Evolutionary conservation across 2,888 invertebrate genomes (phyloP), one percentile per base, ranked within the genome.

Genomic region (Chouioia cunea): DNA sequence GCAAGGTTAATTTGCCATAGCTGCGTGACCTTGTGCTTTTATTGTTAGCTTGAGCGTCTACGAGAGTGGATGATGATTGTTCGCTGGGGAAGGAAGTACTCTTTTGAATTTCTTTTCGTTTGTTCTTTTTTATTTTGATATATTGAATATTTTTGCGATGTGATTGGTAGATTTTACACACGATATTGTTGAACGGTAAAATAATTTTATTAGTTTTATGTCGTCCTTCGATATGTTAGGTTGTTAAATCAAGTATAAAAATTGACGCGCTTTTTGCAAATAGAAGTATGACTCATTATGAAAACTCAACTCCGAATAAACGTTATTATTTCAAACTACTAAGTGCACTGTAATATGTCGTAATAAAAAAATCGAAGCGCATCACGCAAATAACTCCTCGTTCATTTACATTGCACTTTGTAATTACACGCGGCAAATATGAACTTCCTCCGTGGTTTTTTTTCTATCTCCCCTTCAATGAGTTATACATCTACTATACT

Each of bases 21-120:
- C 63, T 63, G 18, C 52, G 60, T 63, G 63, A 69, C 57, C 69
- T 69, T 69, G 69, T 63, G 57, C 50, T 63, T 69, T 63, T 69
- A 69, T 69, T 63, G 50, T 67, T 60, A 8, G 52, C 18, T 14
- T 20, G 36, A 12, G 14, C 8, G 20, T 20, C 52, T 23, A 23
- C 58, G 20, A 20, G 56, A 18, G 23, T n/a, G 43, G 27, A 57
- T 27, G 43, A 65, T 50, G 53, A 52, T 56, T 16, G 44, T 20
- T 52, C 14, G 44, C 50, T 12, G 36, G 12, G 36, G 36, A 36
- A 36, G 36, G 36, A 36, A 36, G 36, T 36, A 6, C 36, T 36
- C 36, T 36, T 36, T 36, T 8, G 36, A 36, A 36, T 36, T 36
- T 36, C 2, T 36, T 36, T 36, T 36, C 36, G 36, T 6, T 36